These are phyloP conservation scores for Drosophila neoperkinsi DNA, from an alignment of 2,888 invertebrate species.

Conservation along the genomic window DNA sequence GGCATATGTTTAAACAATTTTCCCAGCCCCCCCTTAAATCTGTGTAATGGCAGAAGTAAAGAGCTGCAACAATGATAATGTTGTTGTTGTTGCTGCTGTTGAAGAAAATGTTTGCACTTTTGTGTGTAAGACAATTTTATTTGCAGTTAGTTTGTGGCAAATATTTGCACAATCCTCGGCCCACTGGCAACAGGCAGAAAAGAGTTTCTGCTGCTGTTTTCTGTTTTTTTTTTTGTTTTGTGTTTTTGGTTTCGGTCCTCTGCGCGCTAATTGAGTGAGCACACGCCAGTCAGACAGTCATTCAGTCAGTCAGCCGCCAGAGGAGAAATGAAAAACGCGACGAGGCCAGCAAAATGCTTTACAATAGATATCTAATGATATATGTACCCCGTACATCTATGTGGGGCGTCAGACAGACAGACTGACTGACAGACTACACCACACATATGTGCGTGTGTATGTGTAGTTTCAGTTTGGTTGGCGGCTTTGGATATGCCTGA, in stretches of 20 bases:
- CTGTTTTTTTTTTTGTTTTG: conserved; percentile 18
- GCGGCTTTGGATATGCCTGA: conserved; percentile 50
- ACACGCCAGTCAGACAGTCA: conserved; percentile 65
- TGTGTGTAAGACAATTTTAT: conserved; percentile 71
- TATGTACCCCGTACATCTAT: conserved; percentile 36
- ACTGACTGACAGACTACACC: conserved; percentile 15
- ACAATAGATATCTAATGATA: conserved; percentile 52
- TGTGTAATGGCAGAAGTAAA: conserved; percentile 8
- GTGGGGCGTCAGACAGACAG: conserved; percentile 53
- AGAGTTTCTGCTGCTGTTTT: conserved; percentile 37
- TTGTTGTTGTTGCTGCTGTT: conserved; percentile 1
- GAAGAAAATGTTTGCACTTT: conserved; percentile 35
- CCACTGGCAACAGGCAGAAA: conserved; percentile 39
- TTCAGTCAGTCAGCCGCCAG: conserved; percentile 43
- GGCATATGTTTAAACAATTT: conserved; percentile 61
- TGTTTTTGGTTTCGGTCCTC: conserved; percentile 72
- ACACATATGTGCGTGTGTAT: not conserved
- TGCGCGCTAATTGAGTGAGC: conserved; percentile 79
- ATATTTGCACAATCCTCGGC: conserved; percentile 76
- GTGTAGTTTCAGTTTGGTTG: conserved; percentile 15
- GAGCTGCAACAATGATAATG: conserved; percentile 48
- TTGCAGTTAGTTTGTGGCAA: conserved; percentile 70
- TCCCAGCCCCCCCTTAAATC: conserved; percentile 5
- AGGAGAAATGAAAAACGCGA: conserved; percentile 78
- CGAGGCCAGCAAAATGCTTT: conserved; percentile 65